These are phyloP conservation scores for Ruditapes philippinarum DNA, from an alignment of 1,140 invertebrate species.

Conservation along the genomic window DNA sequence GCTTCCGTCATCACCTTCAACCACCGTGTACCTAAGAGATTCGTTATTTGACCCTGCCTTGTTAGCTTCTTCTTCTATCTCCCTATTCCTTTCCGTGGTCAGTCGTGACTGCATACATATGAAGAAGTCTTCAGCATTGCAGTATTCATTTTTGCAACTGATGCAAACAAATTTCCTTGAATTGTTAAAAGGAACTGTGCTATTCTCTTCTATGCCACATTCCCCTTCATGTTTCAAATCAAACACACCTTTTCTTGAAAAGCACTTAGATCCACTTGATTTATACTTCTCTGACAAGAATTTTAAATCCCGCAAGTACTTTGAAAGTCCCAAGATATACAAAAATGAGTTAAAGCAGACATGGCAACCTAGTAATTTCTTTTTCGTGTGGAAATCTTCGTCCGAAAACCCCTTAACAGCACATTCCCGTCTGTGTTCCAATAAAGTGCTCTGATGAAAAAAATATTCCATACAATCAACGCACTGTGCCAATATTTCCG, in stretches of 20 bases:
- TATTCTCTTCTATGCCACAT: background rate
- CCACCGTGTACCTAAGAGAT: background rate
- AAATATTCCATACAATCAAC: conserved; percentile 19
- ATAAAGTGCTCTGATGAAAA: background rate
- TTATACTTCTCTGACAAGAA: background rate
- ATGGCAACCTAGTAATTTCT: background rate
- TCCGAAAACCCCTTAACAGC: background rate
- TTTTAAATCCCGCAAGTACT: background rate
- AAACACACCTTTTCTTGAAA: conserved; percentile 12
- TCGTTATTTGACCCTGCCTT: background rate
- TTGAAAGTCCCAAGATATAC: background rate
- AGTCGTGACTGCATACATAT: background rate
- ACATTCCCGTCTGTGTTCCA: background rate
- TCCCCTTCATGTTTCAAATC: background rate
- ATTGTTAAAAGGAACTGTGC: background rate
- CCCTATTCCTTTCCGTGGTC: background rate
- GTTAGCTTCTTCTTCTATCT: background rate
- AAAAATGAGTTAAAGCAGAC: conserved; percentile 13
- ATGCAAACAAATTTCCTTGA: background rate
- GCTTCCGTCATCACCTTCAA: background rate
- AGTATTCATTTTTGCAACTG: conserved; percentile 30
- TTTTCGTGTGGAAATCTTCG: background rate
- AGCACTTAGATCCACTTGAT: background rate
- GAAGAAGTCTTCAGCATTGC: conserved; percentile 4
- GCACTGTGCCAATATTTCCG: background rate